These are phyloP conservation scores for Donacobius atricapilla DNA, from an alignment of 2,113 vertebrate genomes.

Conservation along the genomic window DNA sequence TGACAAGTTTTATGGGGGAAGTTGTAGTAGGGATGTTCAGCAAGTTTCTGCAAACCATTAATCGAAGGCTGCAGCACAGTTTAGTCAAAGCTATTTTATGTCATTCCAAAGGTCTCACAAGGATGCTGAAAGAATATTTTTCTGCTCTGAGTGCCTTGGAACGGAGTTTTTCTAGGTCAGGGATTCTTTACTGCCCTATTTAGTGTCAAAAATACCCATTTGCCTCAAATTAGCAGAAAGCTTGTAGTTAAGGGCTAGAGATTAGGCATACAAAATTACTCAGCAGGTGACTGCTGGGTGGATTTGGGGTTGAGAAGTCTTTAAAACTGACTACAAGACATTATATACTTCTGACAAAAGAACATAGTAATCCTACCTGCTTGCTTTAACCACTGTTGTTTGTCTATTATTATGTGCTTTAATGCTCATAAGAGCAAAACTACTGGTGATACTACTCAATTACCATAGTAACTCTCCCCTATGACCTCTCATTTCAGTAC, in stretches of 20 bases:
- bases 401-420: constrained; percentile 89
- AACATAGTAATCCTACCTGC: constrained; percentile 96
- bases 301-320: constrained; percentile 89
- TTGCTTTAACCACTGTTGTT: constrained; percentile 93
- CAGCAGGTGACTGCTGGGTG: constrained; percentile 82
- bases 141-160: constrained; percentile 72
- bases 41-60: constrained; percentile 72
- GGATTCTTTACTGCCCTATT: constrained; percentile 79
- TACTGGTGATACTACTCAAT: constrained; percentile 92
- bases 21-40: constrained; percentile 80
- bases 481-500: constrained; percentile 76
- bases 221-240: constrained; percentile 83
- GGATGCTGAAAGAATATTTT: constrained; percentile 79
- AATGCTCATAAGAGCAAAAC: constrained; percentile 88
- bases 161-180: constrained; percentile 78
- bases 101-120: constrained; percentile 72
- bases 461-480: constrained; percentile 97
- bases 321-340: constrained; percentile 97
- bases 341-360: constrained; percentile 96
- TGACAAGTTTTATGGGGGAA: constrained; percentile 93
- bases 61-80: constrained; percentile 60
- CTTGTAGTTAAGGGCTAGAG: constrained; percentile 81
- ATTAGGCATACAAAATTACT: constrained; percentile 87
- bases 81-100: constrained; percentile 68
- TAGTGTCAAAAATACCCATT: constrained; percentile 82